A percentile compares a stretch with the other conserved stretches of the same genome.
Evolutionary conservation across 2,888 invertebrate genomes (phyloP).

Genomic region (Priocnemis perturbator): DNA sequence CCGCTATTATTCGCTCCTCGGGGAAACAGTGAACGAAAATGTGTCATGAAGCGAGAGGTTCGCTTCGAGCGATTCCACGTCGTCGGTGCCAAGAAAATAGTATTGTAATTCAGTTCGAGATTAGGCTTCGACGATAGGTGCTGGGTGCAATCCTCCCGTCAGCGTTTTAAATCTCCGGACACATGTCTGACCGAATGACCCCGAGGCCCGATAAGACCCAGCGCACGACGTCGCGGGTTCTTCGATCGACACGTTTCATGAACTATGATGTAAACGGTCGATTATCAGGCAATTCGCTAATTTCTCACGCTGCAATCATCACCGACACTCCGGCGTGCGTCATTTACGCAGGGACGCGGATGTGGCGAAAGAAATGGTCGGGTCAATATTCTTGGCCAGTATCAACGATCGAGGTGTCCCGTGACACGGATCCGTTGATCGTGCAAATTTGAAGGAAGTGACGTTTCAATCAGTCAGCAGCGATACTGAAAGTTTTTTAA

Average conservation of each 20-base stretch:
- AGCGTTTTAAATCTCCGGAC: neutral
- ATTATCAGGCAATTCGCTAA: conserved; percentile 25
- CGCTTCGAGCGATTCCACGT: too few relatives aligned
- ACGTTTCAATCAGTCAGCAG: too few relatives aligned
- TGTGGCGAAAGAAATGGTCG: neutral
- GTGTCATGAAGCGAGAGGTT: too few relatives aligned
- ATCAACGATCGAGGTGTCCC: conserved; percentile 9
- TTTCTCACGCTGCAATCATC: conserved; percentile 19
- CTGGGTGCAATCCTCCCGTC: too few relatives aligned
- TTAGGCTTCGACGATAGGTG: too few relatives aligned
- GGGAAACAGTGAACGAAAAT: too few relatives aligned
- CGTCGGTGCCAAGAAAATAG: too few relatives aligned
- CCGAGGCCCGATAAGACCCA: conserved; percentile 3
- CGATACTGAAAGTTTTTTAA: too few relatives aligned
- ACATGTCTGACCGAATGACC: conserved; percentile 21
- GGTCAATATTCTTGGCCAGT: conserved; percentile 22
- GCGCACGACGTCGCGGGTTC: neutral
- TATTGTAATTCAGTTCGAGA: too few relatives aligned
- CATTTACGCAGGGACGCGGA: conserved; percentile 27
- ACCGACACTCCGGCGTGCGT: conserved; percentile 13
- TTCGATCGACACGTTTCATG: conserved; percentile 11
- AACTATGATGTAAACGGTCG: conserved; percentile 12
- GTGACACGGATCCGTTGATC: neutral
- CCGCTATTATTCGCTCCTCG: neutral
- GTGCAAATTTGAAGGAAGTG: too few relatives aligned